Evolutionary conservation across 1,140 invertebrate species (phyloP), one percentile per base, ranked within the genome.

Genomic region (Rhopalosiphum padi): DNA sequence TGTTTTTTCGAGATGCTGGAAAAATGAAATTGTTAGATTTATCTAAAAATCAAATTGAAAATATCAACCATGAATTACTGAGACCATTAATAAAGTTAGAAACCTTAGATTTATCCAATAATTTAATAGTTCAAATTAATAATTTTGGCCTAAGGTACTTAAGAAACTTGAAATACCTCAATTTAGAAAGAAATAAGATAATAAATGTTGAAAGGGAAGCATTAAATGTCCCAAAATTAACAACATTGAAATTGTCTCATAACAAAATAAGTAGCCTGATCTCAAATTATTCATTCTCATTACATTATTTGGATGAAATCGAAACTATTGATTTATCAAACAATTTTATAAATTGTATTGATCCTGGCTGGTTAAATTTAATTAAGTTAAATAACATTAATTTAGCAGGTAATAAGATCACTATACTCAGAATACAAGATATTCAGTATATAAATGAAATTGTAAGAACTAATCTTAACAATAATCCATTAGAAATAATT

Each of bases 21-120:
- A 96, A 96, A 87, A 94, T 97, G 3, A 87, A 95, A 3, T 95
- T 95, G 41, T 94, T 97, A 82, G 95, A 96, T 94, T 94, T 97
- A 51, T 95, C 95, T 94, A 95, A 95, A 43, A 97, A 97, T 94
- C 94, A 95, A 55, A 94, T 97, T 30, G 95, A 94, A 46, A 94
- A 95, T 46, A 94, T 97, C 94, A 95, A 96, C n/a, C 95, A 96
- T 93, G 95, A 95, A 93, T 94, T 97, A 60, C 97, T 97, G 93
- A 95, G 94, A 51, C 95, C 94, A 88, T 95, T 96, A 94, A 95
- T 94, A 82, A 95, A 96, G 93, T 94, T 97, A 86, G 95, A 96
- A 94, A 95, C 94, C 23, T 94, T 97, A 46, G 95, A 96, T 94
- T 95, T 97, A 60, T 95, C 95, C 25, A 94, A 96, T 53, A 97